Base-by-base conservation (phyloP, 2,797 vertebrate species). In the Cuculus canorus region DNA sequence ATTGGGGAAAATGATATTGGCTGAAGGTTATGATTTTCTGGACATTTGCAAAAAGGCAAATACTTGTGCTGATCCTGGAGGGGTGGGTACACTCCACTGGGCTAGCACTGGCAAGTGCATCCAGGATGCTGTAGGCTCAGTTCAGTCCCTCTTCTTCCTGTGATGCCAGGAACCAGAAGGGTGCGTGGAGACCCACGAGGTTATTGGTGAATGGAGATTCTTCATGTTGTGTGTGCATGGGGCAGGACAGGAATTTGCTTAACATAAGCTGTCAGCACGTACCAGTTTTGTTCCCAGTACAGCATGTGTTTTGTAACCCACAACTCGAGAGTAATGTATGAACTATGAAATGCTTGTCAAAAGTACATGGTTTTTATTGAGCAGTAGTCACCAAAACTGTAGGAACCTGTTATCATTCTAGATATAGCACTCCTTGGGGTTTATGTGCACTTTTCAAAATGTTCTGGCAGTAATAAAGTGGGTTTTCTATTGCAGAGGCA, bases 11-110 rank as follows among this genome's bases (percentile, higher is more conserved):
- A 57, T 14, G 1, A 21, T 30, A 45, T 39, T 84, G 47, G 52
- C 30, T 43, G 30, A 27, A 57, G 69, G 16, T 19, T 63, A 2
- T 33, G 19, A 33, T 70, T 47, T 27, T 11, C 28, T 54, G 14
- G 1, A 4, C 63, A 33, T 54, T 64, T 79, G 72, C 47, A 48
- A 28, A 39, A 41, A 37, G 43, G n/a, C 4, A 18, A 50, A 37
- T 15, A 7, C 7, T 14, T 0, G 1, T 11, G 23, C n/a, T 19
- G 19, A 27, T 75, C 27, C 45, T 0, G 1, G 19, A 16, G 53
- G 6, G 9, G 7, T 9, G 41, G 19, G 10, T 19, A 47, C 43
- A 23, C 9, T 24, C 13, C 0, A 2, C 33, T 28, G 39, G 13
- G 21, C 60, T 69, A 52, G 25, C 43, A 11, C 33, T 24, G 56